Evolutionary conservation across 2,113 vertebrate genomes (phyloP).

Genomic region (Anthoscopus minutus): DNA sequence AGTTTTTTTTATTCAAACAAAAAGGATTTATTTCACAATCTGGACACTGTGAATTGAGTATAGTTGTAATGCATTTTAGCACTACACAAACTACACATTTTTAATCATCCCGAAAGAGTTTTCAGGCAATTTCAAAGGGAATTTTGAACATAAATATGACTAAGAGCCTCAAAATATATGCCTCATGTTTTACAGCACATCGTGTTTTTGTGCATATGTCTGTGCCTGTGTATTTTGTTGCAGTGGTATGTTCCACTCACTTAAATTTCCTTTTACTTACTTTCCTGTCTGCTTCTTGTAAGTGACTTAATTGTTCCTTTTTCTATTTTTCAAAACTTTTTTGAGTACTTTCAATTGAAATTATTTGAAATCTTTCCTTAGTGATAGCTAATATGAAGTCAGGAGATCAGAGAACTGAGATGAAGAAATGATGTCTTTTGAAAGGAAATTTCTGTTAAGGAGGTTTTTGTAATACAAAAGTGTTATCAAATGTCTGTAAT

Average conservation of each 20-base stretch:
- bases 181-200: not conserved
- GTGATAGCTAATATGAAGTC: not conserved
- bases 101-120: not conserved
- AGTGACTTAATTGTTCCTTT: not conserved
- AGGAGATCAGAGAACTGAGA: not conserved
- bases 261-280: not conserved
- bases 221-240: not conserved
- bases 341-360: not conserved
- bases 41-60: not conserved
- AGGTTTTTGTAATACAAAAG: not conserved
- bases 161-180: not conserved
- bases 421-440: not conserved
- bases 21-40: not conserved
- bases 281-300: not conserved
- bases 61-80: not conserved
- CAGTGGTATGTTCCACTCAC: not conserved
- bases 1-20: not conserved
- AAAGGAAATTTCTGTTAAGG: not conserved
- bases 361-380: not conserved
- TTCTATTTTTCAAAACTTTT: not conserved
- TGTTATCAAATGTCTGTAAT: not conserved
- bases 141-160: not conserved
- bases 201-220: fast-evolving
- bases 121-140: not conserved
- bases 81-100: not conserved